Percentiles rank a stretch among this genome's conserved stretches.
Conservation (phyloP, 1,140 invertebrate species). For the Thaumatotibia leucotreta region DNA sequence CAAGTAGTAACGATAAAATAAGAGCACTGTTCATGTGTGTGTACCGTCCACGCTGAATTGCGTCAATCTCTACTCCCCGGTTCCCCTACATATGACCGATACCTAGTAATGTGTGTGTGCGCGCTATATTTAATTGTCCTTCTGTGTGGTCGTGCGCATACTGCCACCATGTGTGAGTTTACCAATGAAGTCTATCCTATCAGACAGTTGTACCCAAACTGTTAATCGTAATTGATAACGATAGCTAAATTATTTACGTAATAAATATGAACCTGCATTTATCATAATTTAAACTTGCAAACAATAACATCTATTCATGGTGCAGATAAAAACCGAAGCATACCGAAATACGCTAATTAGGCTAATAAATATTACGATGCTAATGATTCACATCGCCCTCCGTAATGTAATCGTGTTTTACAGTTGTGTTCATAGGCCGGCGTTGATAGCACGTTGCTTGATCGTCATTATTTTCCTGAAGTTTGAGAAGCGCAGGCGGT, state of each 20-base stretch:
- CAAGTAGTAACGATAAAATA: conserved; percentile 68
- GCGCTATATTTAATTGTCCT: conserved; percentile 62
- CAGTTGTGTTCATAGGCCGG: conserved; percentile 21
- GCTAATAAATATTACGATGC: conserved; percentile 22
- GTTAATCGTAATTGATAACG: not conserved
- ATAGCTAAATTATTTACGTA: not conserved
- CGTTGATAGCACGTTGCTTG: conserved; percentile 17
- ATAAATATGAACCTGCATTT: not conserved
- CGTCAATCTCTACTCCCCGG: conserved; percentile 61
- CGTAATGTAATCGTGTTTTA: conserved; percentile 24
- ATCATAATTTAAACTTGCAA: conserved; percentile 15
- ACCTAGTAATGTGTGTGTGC: conserved; percentile 46
- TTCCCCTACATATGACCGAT: conserved; percentile 47
- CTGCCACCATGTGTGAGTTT: conserved; percentile 62
- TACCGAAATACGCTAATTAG: conserved; percentile 25
- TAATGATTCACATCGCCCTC: conserved; percentile 29
- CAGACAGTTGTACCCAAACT: conserved; percentile 56
- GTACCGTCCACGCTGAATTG: conserved; percentile 49
- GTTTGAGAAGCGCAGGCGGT: conserved; percentile 57
- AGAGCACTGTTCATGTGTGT: conserved; percentile 54
- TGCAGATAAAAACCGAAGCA: conserved; percentile 20
- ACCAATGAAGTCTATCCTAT: conserved; percentile 67
- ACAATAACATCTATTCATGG: not conserved
- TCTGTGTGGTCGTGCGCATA: conserved; percentile 52
- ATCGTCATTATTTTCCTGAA: conserved; percentile 17